Percentiles rank a stretch among this genome's conserved stretches.
These are phyloP conservation scores for Eupithecia centaureata DNA, from an alignment of 2,888 invertebrate genomes.

Conservation along the genomic window DNA sequence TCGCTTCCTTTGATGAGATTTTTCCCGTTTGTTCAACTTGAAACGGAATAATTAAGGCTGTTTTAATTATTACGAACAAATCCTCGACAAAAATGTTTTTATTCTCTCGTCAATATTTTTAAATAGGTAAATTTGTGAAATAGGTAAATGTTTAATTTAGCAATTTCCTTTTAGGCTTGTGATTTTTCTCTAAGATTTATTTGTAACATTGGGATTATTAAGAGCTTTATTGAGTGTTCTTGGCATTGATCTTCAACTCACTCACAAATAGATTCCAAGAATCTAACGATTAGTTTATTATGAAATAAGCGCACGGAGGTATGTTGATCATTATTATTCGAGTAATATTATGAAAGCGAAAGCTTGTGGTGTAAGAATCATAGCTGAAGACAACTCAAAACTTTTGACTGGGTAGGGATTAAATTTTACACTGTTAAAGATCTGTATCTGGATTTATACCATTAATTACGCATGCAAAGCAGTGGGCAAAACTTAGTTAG, in stretches of 20 bases:
- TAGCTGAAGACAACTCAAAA: no score
- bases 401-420: no score
- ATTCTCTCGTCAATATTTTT: conserved; percentile 6
- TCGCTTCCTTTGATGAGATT: conserved; percentile 22
- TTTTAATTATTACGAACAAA: conserved; percentile 37
- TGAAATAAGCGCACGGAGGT: no score
- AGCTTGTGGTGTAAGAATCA: no score
- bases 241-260: not conserved
- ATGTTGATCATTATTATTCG: no score
- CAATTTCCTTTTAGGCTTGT: not conserved
- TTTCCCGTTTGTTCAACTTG: conserved; percentile 23
- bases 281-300: not conserved
- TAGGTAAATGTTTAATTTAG: not conserved
- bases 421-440: no score
- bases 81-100: conserved; percentile 20
- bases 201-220: not conserved
- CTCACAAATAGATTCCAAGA: not conserved
- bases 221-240: not conserved
- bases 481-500: no score
- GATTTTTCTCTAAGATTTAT: not conserved
- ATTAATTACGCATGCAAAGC: no score
- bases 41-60: conserved; percentile 41
- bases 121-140: not conserved
- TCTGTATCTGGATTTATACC: no score
- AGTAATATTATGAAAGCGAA: no score